Evolutionary conservation across 2,113 vertebrate genomes (phyloP).

Genomic region (Nothocercus nigrocapillus): DNA sequence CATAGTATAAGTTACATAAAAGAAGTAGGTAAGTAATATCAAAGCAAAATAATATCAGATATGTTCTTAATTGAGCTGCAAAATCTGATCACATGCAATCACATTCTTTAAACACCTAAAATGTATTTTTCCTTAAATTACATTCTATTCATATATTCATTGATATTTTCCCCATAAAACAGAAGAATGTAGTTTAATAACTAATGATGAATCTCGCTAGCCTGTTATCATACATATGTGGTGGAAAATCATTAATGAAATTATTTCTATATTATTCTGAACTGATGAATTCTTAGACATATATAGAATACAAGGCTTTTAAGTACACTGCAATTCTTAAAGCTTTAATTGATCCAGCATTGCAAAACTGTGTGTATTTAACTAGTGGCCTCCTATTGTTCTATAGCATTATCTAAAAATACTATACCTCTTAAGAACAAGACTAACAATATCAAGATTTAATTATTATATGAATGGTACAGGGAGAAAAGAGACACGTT

Average conservation of each 20-base stretch:
- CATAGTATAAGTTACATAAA: background rate
- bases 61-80: background rate
- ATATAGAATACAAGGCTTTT: background rate
- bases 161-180: conserved; percentile 1
- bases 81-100: background rate
- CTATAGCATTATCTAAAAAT: conserved; percentile 15
- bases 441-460: conserved; percentile 3
- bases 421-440: conserved; percentile 14
- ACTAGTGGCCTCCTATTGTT: conserved; percentile 65
- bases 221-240: background rate
- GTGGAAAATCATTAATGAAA: background rate
- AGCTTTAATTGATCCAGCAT: background rate
- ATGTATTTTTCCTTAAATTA: background rate
- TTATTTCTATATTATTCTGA: background rate
- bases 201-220: background rate
- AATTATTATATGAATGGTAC: background rate
- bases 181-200: background rate
- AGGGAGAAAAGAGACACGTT: conserved; percentile 7
- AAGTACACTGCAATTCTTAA: background rate
- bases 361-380: conserved; percentile 9
- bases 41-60: background rate
- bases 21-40: background rate
- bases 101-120: background rate
- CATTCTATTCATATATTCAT: background rate
- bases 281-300: background rate